Conservation (phyloP, 2,888 invertebrate species). For the Epinotia brunnichana region DNA sequence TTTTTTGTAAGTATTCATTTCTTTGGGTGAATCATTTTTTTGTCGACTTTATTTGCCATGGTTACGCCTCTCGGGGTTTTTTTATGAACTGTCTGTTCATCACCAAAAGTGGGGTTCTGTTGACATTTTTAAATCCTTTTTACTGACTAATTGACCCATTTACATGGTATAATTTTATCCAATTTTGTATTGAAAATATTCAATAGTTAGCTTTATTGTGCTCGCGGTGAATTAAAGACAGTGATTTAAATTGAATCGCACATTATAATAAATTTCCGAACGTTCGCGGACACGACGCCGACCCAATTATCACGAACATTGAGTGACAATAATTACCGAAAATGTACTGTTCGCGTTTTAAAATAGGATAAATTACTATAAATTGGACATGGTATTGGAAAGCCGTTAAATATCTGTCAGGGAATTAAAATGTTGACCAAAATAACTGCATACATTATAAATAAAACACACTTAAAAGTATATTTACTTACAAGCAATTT, state of each 20-base stretch:
- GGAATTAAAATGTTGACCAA: background rate
- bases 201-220: slow-evolving; percentile 2
- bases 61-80: too few species aligned
- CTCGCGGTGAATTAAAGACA: slow-evolving; percentile 35
- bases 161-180: background rate
- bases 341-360: slow-evolving; percentile 32
- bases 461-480: too few species aligned
- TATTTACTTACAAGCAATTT: too few species aligned
- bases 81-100: too few species aligned
- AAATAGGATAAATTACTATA: slow-evolving; percentile 20
- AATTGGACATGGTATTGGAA: slow-evolving; percentile 12
- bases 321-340: slow-evolving; percentile 36
- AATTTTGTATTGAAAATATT: slow-evolving; percentile 12
- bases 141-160: background rate
- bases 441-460: background rate
- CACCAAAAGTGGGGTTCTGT: too few species aligned
- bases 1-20: too few species aligned
- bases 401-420: background rate
- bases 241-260: slow-evolving; percentile 32
- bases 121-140: too few species aligned
- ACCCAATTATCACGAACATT: slow-evolving; percentile 32
- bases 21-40: too few species aligned
- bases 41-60: too few species aligned
- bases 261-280: slow-evolving; percentile 33
- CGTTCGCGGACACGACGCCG: slow-evolving; percentile 18